Evolutionary conservation across 2,888 invertebrate genomes (phyloP).

Genomic region (Rotaria socialis): DNA sequence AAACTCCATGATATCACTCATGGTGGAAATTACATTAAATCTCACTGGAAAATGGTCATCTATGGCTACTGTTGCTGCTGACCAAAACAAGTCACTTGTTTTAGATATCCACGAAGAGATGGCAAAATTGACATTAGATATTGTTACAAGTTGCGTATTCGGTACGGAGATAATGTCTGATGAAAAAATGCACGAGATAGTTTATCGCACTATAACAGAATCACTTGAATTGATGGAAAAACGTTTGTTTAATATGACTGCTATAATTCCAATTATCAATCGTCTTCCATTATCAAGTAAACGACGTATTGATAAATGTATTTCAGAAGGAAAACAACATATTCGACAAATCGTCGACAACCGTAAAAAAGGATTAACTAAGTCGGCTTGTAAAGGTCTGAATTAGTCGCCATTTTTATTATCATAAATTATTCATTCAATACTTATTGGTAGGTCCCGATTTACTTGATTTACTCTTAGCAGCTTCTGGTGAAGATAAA

Average conservation of each 20-base stretch:
- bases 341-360: no score
- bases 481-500: background rate
- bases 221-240: background rate
- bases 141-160: background rate
- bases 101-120: no score
- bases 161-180: background rate
- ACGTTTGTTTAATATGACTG: background rate
- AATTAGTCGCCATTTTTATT: no score
- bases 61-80: no score
- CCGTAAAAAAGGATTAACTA: no score
- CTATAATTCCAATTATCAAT: slow-evolving; percentile 1
- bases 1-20: slow-evolving; percentile 8
- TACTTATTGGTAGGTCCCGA: no score
- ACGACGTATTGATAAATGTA: background rate
- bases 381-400: no score
- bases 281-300: background rate
- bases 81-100: no score
- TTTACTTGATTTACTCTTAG: no score
- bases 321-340: no score
- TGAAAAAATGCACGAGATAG: background rate
- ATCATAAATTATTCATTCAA: no score
- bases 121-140: slow-evolving; percentile 4
- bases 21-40: background rate
- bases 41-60: background rate
- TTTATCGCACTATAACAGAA: background rate